Conservation (phyloP, 2,113 vertebrate genomes). For the Scortum barcoo region DNA sequence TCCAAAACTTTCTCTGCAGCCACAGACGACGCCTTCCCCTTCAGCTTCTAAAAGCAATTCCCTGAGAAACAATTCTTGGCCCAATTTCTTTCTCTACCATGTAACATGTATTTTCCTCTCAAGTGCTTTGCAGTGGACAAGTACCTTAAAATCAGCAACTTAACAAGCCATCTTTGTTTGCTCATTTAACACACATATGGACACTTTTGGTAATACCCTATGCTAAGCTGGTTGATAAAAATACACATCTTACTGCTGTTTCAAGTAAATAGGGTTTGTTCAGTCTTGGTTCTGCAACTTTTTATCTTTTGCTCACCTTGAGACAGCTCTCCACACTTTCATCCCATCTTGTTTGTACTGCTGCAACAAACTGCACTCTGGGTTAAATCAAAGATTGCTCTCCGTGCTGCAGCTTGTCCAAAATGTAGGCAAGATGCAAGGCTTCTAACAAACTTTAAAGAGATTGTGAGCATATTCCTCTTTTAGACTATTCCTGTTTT, state of each 20-base stretch:
- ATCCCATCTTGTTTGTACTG: slow-evolving; percentile 27
- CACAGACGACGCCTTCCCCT: slow-evolving; percentile 23
- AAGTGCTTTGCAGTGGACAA: not conserved
- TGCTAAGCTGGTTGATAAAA: not conserved
- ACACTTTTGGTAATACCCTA: not conserved
- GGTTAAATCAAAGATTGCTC: slow-evolving; percentile 30
- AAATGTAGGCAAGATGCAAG: slow-evolving; percentile 16
- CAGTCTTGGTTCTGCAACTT: not conserved
- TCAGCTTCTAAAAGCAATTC: slow-evolving; percentile 21
- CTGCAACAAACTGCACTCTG: slow-evolving; percentile 5
- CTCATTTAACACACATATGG: not conserved
- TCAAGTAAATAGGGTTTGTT: not conserved
- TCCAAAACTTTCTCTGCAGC: slow-evolving; percentile 14
- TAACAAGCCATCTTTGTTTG: not conserved
- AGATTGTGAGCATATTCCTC: not conserved
- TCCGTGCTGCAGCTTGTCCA: not conserved
- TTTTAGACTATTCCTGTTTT: slow-evolving; percentile 4
- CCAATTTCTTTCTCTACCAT: slow-evolving; percentile 11
- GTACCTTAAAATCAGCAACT: not conserved
- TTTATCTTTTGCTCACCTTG: not conserved
- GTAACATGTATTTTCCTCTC: slow-evolving; percentile 1
- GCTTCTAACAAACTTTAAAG: slow-evolving; percentile 27
- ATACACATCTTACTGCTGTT: not conserved
- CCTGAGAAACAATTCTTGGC: slow-evolving; percentile 34
- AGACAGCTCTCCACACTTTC: slow-evolving; percentile 20